phyloP scores from a whole-genome alignment of 1,140 invertebrate genomes.

The Platorchestia sp. region DNA sequence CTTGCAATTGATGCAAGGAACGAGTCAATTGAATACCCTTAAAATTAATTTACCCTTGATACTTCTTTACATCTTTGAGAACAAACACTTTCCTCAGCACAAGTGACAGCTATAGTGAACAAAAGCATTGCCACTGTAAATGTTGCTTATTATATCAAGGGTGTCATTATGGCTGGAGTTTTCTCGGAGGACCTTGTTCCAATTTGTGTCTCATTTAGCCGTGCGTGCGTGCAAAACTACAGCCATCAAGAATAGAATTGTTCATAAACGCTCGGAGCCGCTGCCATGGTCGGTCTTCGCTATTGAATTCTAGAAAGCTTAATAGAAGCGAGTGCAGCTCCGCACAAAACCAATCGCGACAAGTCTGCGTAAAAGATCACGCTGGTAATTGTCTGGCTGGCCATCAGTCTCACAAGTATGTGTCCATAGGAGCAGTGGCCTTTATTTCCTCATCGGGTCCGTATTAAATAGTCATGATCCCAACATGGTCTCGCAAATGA shows the following conservation, averaged over 20 bases:
- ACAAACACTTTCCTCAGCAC: background rate
- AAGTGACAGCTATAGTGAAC: background rate
- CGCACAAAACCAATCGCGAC: constrained; percentile 36
- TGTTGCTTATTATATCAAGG: background rate
- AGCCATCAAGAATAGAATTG: background rate
- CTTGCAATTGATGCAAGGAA: background rate
- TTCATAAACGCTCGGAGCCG: background rate
- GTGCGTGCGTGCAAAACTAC: background rate
- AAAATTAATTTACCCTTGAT: background rate
- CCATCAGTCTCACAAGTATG: constrained; percentile 41
- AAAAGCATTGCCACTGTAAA: background rate
- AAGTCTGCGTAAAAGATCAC: constrained; percentile 40
- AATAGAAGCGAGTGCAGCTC: constrained; percentile 6
- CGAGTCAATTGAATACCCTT: background rate
- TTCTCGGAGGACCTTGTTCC: background rate
- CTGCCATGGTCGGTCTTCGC: background rate
- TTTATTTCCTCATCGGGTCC: constrained; percentile 15
- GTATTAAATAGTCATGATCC: constrained; percentile 53
- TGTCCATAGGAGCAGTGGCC: constrained; percentile 22
- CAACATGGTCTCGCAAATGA: constrained; percentile 37
- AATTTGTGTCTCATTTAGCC: background rate
- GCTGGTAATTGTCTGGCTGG: constrained; percentile 25
- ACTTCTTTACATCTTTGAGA: background rate
- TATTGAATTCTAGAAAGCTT: background rate
- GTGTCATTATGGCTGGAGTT: background rate